phyloP scores from a whole-genome alignment of 1,140 invertebrate genomes.

The Leptonema lineaticorne region DNA sequence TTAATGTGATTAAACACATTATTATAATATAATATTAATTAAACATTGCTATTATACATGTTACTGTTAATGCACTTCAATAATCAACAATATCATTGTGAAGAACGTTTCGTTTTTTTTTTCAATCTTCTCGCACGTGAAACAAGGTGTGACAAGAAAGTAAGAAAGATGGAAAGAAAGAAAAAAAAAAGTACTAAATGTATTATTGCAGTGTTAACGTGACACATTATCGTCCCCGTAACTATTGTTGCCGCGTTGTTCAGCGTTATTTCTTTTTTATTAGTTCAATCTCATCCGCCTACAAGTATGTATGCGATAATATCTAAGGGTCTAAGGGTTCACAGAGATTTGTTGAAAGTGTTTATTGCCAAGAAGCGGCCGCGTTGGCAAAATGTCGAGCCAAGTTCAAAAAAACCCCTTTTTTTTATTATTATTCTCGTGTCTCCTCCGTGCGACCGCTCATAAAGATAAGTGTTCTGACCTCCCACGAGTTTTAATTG shows the following conservation, averaged over 20 bases:
- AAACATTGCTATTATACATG: no score
- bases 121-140: no score
- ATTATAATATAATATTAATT: no score
- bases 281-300: not conserved
- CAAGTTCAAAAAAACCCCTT: no score
- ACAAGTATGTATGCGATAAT: not conserved
- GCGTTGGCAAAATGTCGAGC: not conserved
- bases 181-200: no score
- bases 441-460: not conserved
- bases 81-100: no score
- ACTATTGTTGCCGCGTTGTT: not conserved
- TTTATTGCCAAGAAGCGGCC: constrained; percentile 4
- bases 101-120: no score
- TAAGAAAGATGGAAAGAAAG: no score
- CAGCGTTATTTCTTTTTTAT: constrained; percentile 12
- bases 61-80: no score
- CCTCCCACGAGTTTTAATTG: not conserved
- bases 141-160: no score
- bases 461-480: not conserved
- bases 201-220: constrained; percentile 6
- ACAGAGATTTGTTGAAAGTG: constrained; percentile 5
- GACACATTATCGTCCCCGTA: not conserved
- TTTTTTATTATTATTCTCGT: no score
- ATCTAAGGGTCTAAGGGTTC: not conserved
- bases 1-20: no score